Evolutionary conservation across 2,113 vertebrate genomes (phyloP).

Genomic region (Lathamus discolor): DNA sequence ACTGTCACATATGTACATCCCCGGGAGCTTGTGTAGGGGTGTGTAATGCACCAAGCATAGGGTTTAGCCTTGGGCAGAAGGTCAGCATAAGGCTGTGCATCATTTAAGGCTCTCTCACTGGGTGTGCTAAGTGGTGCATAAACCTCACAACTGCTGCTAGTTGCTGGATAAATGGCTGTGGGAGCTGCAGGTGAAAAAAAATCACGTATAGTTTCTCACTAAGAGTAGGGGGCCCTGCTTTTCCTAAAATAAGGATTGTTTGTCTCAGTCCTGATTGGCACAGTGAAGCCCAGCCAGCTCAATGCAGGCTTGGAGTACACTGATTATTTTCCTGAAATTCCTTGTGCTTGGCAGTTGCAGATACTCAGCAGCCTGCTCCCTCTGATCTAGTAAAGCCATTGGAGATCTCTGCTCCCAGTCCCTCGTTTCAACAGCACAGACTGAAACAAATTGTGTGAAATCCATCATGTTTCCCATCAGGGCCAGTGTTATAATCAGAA

Average conservation of each 20-base stretch:
- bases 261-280: background rate
- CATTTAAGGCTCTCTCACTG: background rate
- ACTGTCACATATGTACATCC: background rate
- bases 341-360: background rate
- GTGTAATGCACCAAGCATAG: background rate
- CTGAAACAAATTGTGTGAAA: background rate
- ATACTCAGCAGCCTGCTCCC: background rate
- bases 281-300: background rate
- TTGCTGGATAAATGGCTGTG: background rate
- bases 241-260: background rate
- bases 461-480: background rate
- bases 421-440: background rate
- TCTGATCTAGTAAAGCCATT: background rate
- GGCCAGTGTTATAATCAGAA: background rate
- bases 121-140: background rate
- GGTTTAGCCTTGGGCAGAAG: constrained; percentile 31
- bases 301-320: background rate
- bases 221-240: background rate
- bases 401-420: background rate
- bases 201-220: background rate
- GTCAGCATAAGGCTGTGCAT: background rate
- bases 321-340: background rate
- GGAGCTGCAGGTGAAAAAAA: background rate
- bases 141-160: background rate
- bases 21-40: rapidly evolving